Percentiles rank a stretch among this genome's conserved stretches.
These are phyloP conservation scores for Pipistrellus pygmaeus DNA, from an alignment of 2,797 vertebrate genomes.

Conservation along the genomic window DNA sequence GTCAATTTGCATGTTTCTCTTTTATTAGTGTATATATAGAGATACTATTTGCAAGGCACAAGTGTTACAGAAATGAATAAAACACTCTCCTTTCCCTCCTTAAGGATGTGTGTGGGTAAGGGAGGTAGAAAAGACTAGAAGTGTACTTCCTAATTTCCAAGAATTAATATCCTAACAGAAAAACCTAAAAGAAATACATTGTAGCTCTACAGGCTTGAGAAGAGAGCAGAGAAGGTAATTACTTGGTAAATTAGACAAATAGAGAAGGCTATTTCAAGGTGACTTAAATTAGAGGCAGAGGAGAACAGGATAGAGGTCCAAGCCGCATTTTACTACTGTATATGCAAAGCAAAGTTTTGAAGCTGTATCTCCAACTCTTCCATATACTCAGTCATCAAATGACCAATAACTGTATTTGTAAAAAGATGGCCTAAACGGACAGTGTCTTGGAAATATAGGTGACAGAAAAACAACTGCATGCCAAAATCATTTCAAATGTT, in stretches of 20 bases:
- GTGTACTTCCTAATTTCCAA: background rate
- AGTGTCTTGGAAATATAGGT: slow-evolving; percentile 32
- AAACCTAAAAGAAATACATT: background rate
- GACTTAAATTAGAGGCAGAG: background rate
- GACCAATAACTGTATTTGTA: background rate
- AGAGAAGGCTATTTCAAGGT: slow-evolving; percentile 30
- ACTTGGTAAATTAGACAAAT: slow-evolving; percentile 22
- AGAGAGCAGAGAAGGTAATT: background rate
- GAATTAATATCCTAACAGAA: background rate
- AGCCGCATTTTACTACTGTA: slow-evolving; percentile 3
- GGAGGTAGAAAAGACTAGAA: background rate
- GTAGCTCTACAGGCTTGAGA: background rate
- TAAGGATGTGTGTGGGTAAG: background rate
- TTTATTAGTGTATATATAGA: no score
- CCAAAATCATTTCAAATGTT: slow-evolving; percentile 44
- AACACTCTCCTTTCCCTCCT: background rate
- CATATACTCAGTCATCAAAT: slow-evolving; percentile 9
- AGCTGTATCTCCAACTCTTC: background rate
- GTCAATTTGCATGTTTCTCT: no score
- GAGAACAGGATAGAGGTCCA: background rate
- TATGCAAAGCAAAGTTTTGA: background rate
- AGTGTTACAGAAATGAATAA: background rate
- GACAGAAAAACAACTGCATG: background rate
- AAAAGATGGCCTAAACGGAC: slow-evolving; percentile 3
- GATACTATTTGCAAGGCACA: background rate